A percentile compares a stretch with the other conserved stretches of the same genome.
Evolutionary conservation across 2,888 invertebrate species (phyloP).

Genomic region (Chaitophorus viminalis): DNA sequence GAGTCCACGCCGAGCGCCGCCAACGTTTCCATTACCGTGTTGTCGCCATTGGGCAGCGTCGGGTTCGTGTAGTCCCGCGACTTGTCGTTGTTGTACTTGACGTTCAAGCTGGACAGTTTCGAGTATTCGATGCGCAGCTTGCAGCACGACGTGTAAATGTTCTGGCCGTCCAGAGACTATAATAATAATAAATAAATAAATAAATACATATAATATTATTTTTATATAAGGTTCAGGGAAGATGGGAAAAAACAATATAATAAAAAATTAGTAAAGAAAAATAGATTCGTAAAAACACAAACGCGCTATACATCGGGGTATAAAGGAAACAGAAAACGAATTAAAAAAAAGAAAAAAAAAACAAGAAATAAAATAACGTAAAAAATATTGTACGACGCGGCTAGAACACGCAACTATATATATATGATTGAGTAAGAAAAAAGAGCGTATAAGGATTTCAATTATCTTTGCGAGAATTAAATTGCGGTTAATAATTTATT

Average conservation of each 20-base stretch:
- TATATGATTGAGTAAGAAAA: too few species aligned
- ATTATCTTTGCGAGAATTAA: too few species aligned
- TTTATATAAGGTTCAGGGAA: too few species aligned
- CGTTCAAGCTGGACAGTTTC: conserved; percentile 96
- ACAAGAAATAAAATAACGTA: too few species aligned
- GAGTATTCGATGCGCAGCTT: conserved; percentile 99
- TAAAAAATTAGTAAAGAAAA: neutral
- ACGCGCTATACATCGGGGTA: too few species aligned
- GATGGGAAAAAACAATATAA: neutral
- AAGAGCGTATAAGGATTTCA: too few species aligned
- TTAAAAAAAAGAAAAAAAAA: too few species aligned
- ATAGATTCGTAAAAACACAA: too few species aligned
- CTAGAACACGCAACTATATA: too few species aligned
- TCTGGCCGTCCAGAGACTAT: conserved; percentile 95
- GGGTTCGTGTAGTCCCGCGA: conserved; percentile 99
- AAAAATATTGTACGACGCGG: too few species aligned
- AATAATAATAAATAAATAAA: conserved; percentile 60
- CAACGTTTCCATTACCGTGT: conserved; percentile 67
- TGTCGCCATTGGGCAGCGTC: conserved; percentile 87
- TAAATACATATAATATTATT: neutral
- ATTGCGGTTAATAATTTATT: too few species aligned
- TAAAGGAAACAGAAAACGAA: too few species aligned
- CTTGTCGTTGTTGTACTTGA: conserved; percentile 99
- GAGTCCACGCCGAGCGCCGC: conserved; percentile 72
- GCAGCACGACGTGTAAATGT: conserved; percentile 99